A percentile compares a stretch with the other conserved stretches of the same genome.
These are phyloP conservation scores for Brassicogethes aeneus DNA, from an alignment of 2,888 invertebrate species.

Conservation along the genomic window DNA sequence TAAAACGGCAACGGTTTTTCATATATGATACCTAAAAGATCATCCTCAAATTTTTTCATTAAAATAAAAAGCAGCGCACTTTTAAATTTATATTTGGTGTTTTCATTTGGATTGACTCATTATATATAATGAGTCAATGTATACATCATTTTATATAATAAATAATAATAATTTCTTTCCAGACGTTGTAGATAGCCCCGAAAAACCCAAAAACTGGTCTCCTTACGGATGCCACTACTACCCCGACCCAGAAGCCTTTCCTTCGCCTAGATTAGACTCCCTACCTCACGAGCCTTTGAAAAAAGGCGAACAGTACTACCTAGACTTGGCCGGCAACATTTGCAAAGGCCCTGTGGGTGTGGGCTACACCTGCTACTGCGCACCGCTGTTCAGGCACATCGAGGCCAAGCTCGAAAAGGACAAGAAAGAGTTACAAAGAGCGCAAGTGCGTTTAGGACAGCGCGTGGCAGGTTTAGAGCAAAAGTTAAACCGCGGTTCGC, in stretches of 20 bases:
- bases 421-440: constrained; percentile 69
- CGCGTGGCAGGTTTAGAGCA: constrained; percentile 72
- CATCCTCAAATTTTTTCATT: too few relatives aligned
- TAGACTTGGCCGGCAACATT: constrained; percentile 86
- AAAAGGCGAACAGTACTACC: constrained; percentile 87
- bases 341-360: constrained; percentile 93
- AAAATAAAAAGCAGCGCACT: too few relatives aligned
- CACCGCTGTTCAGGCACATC: constrained; percentile 82
- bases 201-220: constrained; percentile 54
- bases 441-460: constrained; percentile 70
- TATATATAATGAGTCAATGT: too few relatives aligned
- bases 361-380: constrained; percentile 88
- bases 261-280: constrained; percentile 75
- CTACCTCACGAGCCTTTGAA: constrained; percentile 77
- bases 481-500: constrained; percentile 56
- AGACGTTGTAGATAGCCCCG: too few relatives aligned
- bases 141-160: too few relatives aligned
- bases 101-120: too few relatives aligned
- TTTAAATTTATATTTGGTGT: too few relatives aligned
- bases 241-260: constrained; percentile 77
- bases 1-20: too few relatives aligned
- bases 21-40: too few relatives aligned
- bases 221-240: constrained; percentile 90
- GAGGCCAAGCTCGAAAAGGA: constrained; percentile 76
- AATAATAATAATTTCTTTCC: too few relatives aligned